phyloP scores from a whole-genome alignment of 2,888 invertebrate species.

The Silvanus unidentatus region DNA sequence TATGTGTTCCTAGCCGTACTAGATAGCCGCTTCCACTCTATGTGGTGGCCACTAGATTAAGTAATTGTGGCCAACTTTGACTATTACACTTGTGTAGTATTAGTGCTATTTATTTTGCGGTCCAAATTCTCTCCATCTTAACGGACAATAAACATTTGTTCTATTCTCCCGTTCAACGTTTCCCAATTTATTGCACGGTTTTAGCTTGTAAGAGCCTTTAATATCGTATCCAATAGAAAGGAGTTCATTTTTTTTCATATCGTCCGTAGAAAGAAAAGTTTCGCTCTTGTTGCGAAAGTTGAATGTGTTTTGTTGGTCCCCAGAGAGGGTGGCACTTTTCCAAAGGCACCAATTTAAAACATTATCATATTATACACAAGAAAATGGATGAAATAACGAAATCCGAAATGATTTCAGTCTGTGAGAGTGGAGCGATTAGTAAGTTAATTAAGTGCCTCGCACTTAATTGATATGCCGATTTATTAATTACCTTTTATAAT shows the following conservation, averaged over 20 bases:
- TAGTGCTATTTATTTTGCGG: constrained; percentile 42
- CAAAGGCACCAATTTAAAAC: too few species aligned
- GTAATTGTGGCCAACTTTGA: constrained; percentile 45
- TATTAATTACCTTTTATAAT: constrained; percentile 43
- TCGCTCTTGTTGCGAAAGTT: too few species aligned
- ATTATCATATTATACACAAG: too few species aligned
- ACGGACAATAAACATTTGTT: too few species aligned
- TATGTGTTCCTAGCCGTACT: constrained; percentile 6
- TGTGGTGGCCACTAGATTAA: constrained; percentile 37
- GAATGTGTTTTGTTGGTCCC: constrained; percentile 42
- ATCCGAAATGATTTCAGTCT: too few species aligned
- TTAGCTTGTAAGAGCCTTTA: too few species aligned
- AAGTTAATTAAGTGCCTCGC: constrained; percentile 43
- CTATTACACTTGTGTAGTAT: constrained; percentile 39
- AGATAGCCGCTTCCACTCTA: neutral
- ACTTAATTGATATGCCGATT: constrained; percentile 42
- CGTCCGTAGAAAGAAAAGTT: too few species aligned
- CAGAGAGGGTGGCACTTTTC: constrained; percentile 20
- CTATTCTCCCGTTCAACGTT: neutral
- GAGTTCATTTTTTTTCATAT: too few species aligned
- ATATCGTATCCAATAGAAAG: too few species aligned
- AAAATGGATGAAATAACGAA: too few species aligned
- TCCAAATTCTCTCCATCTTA: too few species aligned
- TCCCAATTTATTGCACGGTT: neutral
- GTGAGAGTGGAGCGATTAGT: too few species aligned